Evolutionary conservation across 2,113 vertebrate species (phyloP).

Genomic region (Leucopsar rothschildi): DNA sequence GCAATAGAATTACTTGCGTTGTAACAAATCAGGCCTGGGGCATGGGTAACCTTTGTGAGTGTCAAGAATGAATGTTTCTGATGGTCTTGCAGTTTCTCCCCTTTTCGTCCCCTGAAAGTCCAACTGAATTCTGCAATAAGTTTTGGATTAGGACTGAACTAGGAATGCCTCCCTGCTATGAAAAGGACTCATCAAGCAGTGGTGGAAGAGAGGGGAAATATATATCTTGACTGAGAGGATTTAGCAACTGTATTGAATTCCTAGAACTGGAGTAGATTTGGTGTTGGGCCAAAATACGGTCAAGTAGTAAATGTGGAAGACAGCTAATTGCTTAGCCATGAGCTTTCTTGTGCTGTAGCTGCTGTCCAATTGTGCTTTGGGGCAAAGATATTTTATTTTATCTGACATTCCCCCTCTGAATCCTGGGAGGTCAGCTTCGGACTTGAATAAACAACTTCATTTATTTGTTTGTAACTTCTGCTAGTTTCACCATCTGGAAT

Average conservation of each 20-base stretch:
- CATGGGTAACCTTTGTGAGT: background rate
- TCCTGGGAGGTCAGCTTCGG: background rate
- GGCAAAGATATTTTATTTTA: background rate
- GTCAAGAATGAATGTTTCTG: background rate
- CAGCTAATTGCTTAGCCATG: background rate
- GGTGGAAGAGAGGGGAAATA: background rate
- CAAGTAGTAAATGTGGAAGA: background rate
- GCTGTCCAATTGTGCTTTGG: background rate
- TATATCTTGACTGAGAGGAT: background rate
- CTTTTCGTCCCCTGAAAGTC: background rate
- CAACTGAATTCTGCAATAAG: background rate
- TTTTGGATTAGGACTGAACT: background rate
- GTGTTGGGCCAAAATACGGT: background rate
- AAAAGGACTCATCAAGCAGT: background rate
- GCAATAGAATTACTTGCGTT: background rate
- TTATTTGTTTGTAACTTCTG: conserved; percentile 4
- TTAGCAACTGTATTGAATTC: background rate
- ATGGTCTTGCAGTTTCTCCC: background rate
- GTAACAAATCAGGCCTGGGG: background rate
- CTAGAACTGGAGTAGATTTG: background rate
- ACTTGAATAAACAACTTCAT: background rate
- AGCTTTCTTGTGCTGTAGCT: background rate
- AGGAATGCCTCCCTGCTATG: background rate
- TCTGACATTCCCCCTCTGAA: background rate
- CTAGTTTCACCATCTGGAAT: background rate